Base-by-base conservation (phyloP, 2,113 vertebrate genomes). In the Vanacampus margaritifer region DNA sequence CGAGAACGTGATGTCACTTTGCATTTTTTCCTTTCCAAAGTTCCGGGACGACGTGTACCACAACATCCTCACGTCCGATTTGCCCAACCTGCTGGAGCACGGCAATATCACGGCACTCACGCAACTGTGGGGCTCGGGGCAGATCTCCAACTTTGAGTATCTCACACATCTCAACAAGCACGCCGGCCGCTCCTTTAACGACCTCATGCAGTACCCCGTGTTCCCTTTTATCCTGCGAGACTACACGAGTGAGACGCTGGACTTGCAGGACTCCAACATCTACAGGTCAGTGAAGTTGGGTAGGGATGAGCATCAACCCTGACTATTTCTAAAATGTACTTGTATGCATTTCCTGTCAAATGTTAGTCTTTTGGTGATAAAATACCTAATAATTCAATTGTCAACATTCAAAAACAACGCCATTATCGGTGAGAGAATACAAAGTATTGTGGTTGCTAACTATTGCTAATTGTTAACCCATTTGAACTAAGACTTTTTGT, bases 141-240 rank as follows among this genome's bases (percentile, higher is more conserved):
- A 99, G 83, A 98, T 99, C 83, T 95, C 96, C 36, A 99, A 98
- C 87, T 99, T 99, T 68, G 97, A 99, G 76, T 99, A 99, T 81
- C 91, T 99, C 83, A 99, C 97, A 3, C 97, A 99, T 75, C 91
- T 99, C 78, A 99, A 99, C 91, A 99, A 99, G 85, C 97, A 99
- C 23, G 94, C 97, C 0, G 97, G 97, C 1, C 96, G 97, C 74
- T 98, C 96, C 78, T 99, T 99, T 88, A 99, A 97, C 66, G 97
- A 99, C 79, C 94, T 99, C 77, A 99, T 99, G 97, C 97, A 99
- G 81, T 99, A 99, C 80, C 97, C 97, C 0, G 96, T 99, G 77
- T 98, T 99, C 90, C 97, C 97, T 7, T 99, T 99, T 69, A 95
- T 98, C 73, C 92, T 99, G 73, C 89, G 94, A 35, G 97, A 98